Base-by-base conservation (phyloP, 2,888 invertebrate genomes). In the Diarsia mendica region DNA sequence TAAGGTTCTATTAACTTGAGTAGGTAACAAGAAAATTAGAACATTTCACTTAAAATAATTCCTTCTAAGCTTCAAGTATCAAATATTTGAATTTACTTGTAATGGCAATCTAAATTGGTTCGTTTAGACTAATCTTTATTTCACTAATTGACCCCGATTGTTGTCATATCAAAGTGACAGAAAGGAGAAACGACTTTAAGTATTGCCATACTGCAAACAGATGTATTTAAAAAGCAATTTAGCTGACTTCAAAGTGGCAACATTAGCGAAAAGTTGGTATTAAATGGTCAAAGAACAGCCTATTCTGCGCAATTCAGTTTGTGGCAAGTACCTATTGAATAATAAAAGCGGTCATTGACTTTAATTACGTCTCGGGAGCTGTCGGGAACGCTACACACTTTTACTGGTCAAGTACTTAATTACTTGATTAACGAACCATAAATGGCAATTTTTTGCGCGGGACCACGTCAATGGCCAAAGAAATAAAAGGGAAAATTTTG, bases 371-470 rank as follows among this genome's bases (percentile, higher is more conserved):
- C 83, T 88, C 87, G 83, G 79, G 68, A 82, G 79, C 84, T 84
- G 82, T 79, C 73, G 79, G 75, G 75, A 81, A 73, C 66, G 70
- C 28, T 64, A 87, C 84, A 87, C 84, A 76, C 77, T 86, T 82
- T 87, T 84, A 85, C 87, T 80, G 73, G 80, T 80, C 76, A 80
- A 84, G 75, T 83, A 87, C 88, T 87, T 89, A 90, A 92, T 89
- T 85, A 79, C 86, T 87, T 90, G 89, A 92, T 92, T 91, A 92
- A 92, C 91, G 89, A 85, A 86, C 89, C 90, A 85, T 89, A 89
- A 90, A 89, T 85, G 83, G 77, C 82, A 81, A 77, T 89, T 83
- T 90, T 88, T 79, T 87, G 65, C 39, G 53, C 58, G 28, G 64
- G 53, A 72, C 60, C 53, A 82, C 85, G 81, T 82, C 83, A 87